These are phyloP conservation scores for Salarias fasciatus DNA, from an alignment of 2,797 vertebrate species.

Conservation along the genomic window DNA sequence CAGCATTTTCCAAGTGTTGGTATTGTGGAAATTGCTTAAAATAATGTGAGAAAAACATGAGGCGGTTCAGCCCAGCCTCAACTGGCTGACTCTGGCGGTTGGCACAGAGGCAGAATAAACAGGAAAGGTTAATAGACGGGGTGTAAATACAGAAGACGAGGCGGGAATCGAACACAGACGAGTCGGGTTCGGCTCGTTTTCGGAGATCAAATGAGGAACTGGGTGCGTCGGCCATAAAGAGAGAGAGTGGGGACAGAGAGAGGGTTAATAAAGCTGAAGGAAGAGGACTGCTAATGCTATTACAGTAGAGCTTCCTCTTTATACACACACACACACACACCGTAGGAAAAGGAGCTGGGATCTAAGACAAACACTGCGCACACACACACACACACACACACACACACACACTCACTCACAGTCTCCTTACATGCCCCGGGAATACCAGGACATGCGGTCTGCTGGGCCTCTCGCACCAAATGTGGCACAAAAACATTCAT, in stretches of 20 bases:
- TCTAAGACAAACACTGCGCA: conserved; percentile 51
- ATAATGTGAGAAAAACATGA: too few relatives aligned
- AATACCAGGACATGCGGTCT: conserved; percentile 29
- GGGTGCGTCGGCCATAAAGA: not conserved
- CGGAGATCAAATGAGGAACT: too few relatives aligned
- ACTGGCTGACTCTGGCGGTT: conserved; percentile 36
- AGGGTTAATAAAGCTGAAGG: conserved; percentile 56
- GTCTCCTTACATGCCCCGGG: conserved; percentile 46
- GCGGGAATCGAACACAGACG: too few relatives aligned
- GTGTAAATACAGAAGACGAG: conserved; percentile 4
- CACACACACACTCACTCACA: too few relatives aligned
- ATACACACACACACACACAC: conserved; percentile 51
- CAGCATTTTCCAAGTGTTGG: too few relatives aligned
- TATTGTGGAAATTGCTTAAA: too few relatives aligned
- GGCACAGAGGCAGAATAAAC: conserved; percentile 40
- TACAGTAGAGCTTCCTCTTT: conserved; percentile 58
- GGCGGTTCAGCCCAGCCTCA: too few relatives aligned
- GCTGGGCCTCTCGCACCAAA: conserved; percentile 17
- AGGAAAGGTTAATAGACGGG: too few relatives aligned
- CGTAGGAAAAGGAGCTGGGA: conserved; percentile 50
- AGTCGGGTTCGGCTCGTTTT: too few relatives aligned
- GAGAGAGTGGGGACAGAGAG: conserved; percentile 12
- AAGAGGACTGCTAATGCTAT: conserved; percentile 58
- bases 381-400: conserved; percentile 26
- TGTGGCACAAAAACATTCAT: not conserved